Conservation (phyloP, 2,113 vertebrate genomes). For the Elanus axillaris region DNA sequence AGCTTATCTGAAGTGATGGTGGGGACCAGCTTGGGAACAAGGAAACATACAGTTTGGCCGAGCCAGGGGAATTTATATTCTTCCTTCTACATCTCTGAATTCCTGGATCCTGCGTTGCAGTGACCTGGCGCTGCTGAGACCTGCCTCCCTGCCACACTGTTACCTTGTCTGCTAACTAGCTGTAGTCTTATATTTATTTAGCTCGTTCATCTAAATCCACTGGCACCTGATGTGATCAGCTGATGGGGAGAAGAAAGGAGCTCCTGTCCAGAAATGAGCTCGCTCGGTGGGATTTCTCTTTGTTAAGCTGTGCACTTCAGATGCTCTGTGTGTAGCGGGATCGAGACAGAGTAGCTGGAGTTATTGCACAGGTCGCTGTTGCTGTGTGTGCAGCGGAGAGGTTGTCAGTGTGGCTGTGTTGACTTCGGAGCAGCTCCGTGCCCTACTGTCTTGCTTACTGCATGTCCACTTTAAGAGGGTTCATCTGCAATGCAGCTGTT, state of each 20-base stretch:
- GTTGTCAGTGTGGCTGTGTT: neutral
- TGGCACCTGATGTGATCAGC: neutral
- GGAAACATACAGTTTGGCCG: neutral
- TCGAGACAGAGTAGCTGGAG: neutral
- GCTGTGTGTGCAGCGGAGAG: neutral
- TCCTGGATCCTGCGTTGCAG: slow-evolving; percentile 39
- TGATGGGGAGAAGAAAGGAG: neutral
- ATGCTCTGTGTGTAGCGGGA: neutral
- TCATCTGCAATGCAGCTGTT: slow-evolving; percentile 78
- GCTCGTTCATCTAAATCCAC: neutral
- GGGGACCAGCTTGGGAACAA: neutral
- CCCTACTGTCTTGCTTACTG: neutral
- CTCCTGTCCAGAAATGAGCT: neutral
- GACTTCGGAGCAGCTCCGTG: neutral
- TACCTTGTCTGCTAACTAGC: neutral
- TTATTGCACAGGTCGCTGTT: neutral
- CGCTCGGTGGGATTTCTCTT: neutral
- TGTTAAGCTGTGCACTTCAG: neutral
- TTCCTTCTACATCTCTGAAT: neutral
- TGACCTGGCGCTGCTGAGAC: neutral
- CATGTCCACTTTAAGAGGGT: slow-evolving; percentile 69
- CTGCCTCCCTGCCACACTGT: neutral
- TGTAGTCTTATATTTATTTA: neutral
- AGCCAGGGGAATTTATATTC: neutral
- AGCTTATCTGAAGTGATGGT: neutral